Base-by-base conservation (phyloP, 2,113 vertebrate species). In the Dendrocopos noguchii region DNA sequence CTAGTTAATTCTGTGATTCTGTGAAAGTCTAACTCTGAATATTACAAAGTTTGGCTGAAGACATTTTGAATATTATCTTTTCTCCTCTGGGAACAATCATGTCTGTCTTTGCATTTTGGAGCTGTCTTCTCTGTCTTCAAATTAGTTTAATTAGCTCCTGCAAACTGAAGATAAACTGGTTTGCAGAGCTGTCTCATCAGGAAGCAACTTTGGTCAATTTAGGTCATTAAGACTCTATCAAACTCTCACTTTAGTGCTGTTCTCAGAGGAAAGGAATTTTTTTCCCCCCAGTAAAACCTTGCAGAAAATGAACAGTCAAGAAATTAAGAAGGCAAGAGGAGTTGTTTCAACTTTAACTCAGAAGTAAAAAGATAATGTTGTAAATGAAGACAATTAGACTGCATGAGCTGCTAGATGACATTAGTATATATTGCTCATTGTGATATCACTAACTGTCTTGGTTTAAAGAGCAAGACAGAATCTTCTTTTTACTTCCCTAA, bases 91-190 rank as follows among this genome's bases (percentile, higher is more conserved):
- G 84, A 89, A 71, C 36, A 91, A 73, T 84, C 56, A 47, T 21
- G 15, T 16, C 77, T 84, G 34, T 65, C 79, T 92, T 92, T 74
- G 36, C 42, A 74, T 87, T 94, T 87, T 71, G 64, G 36, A 89
- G 9, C n/a, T 71, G 5, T 72, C 80, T 77, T 88, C 61, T 64
- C 80, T 71, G 29, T 53, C 44, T 94, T 91, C 65, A 72, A 90
- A 86, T 83, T 80, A 91, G 75, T 89, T 93, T 92, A 91, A 95
- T 94, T 91, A 91, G 33, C 65, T 94, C 33, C 82, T 80, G 65
- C 50, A 78, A 87, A 85, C 31, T n/a, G 33, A 80, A 93, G 79
- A 89, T 80, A 92, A 91, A 92, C 84, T 27, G 27, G 6, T 5
- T 80, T 74, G 52, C 33, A 93, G 47, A 91, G 42, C 39, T 80